Evolutionary conservation across 2,113 vertebrate genomes (phyloP).

Genomic region (Bos javanicus): DNA sequence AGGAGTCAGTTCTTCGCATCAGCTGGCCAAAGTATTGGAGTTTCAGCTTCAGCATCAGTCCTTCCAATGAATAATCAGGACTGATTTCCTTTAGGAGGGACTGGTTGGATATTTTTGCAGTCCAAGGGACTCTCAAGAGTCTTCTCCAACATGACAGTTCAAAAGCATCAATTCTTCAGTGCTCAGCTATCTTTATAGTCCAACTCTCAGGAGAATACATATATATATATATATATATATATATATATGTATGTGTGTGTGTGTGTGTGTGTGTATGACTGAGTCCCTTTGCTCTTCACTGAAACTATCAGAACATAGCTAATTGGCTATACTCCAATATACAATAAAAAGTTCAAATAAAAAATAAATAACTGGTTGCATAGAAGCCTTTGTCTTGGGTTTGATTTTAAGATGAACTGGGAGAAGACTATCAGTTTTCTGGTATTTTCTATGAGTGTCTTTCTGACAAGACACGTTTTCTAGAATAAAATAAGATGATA

Average conservation of each 20-base stretch:
- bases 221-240: fast-evolving
- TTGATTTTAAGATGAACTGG: background rate
- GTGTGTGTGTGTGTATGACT: background rate
- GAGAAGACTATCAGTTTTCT: background rate
- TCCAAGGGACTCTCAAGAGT: background rate
- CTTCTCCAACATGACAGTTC: background rate
- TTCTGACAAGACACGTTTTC: background rate
- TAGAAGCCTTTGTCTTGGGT: background rate
- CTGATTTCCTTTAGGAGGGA: background rate
- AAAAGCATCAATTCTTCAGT: background rate
- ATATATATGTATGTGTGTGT: background rate
- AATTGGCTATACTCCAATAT: background rate
- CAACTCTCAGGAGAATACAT: background rate
- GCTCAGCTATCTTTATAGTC: background rate
- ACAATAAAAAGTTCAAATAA: background rate
- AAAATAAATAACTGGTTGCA: background rate
- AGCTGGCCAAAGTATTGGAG: background rate
- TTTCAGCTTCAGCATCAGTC: background rate
- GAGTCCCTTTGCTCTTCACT: background rate
- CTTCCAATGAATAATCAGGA: background rate
- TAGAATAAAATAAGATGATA: background rate
- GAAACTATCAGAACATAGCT: background rate
- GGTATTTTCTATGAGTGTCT: background rate
- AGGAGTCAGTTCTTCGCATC: background rate
- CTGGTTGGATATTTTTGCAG: background rate